Evolutionary conservation across 2,888 invertebrate species (phyloP).

Genomic region (Molorchus minor): DNA sequence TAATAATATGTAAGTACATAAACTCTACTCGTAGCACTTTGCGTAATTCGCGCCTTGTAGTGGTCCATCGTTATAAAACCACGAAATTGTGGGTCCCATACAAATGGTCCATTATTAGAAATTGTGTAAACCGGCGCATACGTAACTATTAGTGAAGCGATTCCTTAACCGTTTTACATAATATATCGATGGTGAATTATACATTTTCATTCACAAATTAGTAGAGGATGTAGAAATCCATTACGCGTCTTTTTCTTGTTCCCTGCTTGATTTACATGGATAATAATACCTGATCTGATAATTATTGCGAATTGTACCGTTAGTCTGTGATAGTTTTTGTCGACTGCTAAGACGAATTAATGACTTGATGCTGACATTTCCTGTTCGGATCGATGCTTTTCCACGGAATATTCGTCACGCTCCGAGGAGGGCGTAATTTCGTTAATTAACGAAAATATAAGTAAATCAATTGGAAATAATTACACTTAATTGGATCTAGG

Average conservation of each 20-base stretch:
- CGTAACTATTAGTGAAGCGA: conserved; percentile 14
- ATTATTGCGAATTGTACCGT: conserved; percentile 35
- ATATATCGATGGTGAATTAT: conserved; percentile 8
- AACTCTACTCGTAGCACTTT: no score
- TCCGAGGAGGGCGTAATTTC: no score
- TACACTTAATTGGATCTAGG: no score
- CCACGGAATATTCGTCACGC: no score
- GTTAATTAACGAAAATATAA: no score
- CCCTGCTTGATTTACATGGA: conserved; percentile 29
- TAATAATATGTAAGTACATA: no score
- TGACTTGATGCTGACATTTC: no score
- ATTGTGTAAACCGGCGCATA: conserved; percentile 10
- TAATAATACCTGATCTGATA: conserved; percentile 36
- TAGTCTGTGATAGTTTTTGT: conserved; percentile 26
- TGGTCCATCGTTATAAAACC: conserved; percentile 2
- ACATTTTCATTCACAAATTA: conserved; percentile 32
- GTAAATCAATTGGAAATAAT: no score
- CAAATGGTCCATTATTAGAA: conserved; percentile 13
- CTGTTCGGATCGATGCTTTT: no score
- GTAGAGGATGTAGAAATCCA: conserved; percentile 31
- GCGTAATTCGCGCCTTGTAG: no score
- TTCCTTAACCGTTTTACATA: conserved; percentile 13
- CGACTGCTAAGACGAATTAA: conserved; percentile 24
- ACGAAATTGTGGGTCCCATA: conserved; percentile 3
- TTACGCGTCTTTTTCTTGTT: conserved; percentile 24